Percentiles rank a stretch among this genome's conserved stretches.
These are phyloP conservation scores for Trachymyrmex septentrionalis DNA, from an alignment of 1,140 invertebrate genomes.

Conservation along the genomic window DNA sequence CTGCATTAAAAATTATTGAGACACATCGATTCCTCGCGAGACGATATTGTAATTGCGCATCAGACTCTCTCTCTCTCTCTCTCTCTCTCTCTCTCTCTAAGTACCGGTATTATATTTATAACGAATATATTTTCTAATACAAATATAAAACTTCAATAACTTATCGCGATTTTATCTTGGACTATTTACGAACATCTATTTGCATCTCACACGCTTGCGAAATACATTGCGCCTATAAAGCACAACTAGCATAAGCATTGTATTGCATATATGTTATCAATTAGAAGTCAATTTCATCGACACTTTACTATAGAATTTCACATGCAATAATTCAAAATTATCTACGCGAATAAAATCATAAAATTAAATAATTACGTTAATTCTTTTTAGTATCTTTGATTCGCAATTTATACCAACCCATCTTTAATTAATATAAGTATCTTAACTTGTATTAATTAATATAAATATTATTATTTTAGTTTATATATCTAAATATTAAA, in stretches of 20 bases:
- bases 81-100: too few species aligned
- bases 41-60: slow-evolving; percentile 5
- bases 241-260: neutral
- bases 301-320: slow-evolving; percentile 20
- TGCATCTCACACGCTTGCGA: slow-evolving; percentile 16
- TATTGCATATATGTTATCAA: slow-evolving; percentile 23
- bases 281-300: slow-evolving; percentile 31
- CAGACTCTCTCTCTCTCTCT: too few species aligned
- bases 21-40: neutral
- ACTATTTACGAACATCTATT: slow-evolving; percentile 34
- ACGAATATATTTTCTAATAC: slow-evolving; percentile 22
- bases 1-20: slow-evolving; percentile 18
- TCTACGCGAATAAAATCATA: neutral
- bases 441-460: neutral
- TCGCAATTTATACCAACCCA: neutral
- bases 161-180: slow-evolving; percentile 33
- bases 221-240: slow-evolving; percentile 1
- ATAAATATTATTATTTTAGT: neutral
- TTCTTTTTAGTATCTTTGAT: neutral
- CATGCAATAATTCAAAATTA: slow-evolving; percentile 38
- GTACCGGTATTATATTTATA: neutral
- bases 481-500: too few species aligned
- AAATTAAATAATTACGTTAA: neutral
- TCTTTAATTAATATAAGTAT: neutral
- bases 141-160: slow-evolving; percentile 8